Evolutionary conservation across 2,888 invertebrate genomes (phyloP).

Genomic region (Thecophora atra): DNA sequence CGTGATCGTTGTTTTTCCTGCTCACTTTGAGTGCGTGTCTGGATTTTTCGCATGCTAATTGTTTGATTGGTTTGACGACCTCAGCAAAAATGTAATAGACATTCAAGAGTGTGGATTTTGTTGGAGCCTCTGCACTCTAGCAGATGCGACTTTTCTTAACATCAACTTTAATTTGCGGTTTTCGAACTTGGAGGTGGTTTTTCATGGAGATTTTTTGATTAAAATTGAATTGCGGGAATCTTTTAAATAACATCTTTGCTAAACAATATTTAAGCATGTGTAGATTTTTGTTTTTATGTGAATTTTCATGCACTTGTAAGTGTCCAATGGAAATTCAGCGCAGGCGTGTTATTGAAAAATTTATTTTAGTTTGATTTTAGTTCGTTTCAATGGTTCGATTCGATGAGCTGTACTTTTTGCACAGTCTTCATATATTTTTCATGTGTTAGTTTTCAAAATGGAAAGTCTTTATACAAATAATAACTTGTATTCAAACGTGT

Average conservation of each 20-base stretch:
- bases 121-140: no score
- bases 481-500: constrained; percentile 3
- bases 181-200: no score
- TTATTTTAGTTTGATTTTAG: not conserved
- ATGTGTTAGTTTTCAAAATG: constrained; percentile 34
- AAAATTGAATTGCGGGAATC: no score
- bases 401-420: not conserved
- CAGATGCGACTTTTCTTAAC: no score
- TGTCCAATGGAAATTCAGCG: not conserved
- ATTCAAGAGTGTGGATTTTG: not conserved
- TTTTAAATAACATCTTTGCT: no score
- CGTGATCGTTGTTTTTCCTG: constrained; percentile 19
- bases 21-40: not conserved
- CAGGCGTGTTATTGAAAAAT: constrained; percentile 19
- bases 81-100: not conserved
- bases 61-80: not conserved
- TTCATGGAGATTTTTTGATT: no score
- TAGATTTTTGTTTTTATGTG: no score
- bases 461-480: constrained; percentile 37
- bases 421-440: constrained; percentile 14
- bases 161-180: not conserved
- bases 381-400: constrained; percentile 12
- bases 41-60: not conserved
- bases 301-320: not conserved
- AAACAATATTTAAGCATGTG: no score